A percentile compares a stretch with the other conserved stretches of the same genome.
Conservation (phyloP, 1,140 invertebrate species). For the Wiebesia pumilae region DNA sequence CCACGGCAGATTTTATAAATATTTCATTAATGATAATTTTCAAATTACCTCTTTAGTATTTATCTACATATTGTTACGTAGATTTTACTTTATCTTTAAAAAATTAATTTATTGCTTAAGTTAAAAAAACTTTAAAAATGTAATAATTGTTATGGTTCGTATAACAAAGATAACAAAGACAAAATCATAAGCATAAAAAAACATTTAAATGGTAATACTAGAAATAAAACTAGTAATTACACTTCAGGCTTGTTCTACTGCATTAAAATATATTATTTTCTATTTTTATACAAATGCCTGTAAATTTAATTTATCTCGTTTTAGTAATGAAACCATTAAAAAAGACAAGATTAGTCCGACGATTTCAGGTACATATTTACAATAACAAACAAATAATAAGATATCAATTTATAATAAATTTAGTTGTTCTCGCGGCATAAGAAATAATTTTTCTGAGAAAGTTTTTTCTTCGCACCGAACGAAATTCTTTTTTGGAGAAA, state of each 20-base stretch:
- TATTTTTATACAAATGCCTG: neutral
- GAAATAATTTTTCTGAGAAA: no score
- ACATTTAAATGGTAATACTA: neutral
- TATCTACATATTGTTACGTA: neutral
- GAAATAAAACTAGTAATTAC: neutral
- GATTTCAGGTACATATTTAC: neutral
- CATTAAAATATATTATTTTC: conserved; percentile 1
- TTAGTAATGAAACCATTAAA: neutral
- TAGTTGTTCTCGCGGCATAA: no score
- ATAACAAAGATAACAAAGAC: neutral
- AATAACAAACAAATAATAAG: no score
- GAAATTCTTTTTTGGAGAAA: no score
- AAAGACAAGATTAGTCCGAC: neutral
- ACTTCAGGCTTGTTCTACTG: neutral
- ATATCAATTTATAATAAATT: no score
- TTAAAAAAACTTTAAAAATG: neutral
- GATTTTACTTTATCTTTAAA: neutral
- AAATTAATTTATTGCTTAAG: neutral
- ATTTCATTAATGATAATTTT: conserved; percentile 2
- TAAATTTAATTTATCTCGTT: neutral
- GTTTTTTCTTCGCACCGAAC: no score
- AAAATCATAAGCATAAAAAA: neutral
- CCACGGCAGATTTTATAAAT: neutral
- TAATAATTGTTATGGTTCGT: neutral
- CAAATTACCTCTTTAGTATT: neutral